Evolutionary conservation across 2,113 vertebrate genomes (phyloP).

Genomic region (Charina bottae): DNA sequence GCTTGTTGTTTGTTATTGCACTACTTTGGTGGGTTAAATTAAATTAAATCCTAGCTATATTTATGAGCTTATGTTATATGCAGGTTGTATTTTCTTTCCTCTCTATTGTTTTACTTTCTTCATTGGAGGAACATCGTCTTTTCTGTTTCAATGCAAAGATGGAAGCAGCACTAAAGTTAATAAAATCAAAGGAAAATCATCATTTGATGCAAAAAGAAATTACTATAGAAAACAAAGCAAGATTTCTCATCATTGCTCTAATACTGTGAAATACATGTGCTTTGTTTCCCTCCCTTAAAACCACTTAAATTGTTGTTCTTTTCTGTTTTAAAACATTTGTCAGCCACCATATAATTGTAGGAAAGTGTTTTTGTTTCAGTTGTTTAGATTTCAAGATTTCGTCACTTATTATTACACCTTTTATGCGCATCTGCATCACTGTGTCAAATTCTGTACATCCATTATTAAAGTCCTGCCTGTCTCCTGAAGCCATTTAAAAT

Average conservation of each 20-base stretch:
- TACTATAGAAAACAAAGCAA: not conserved
- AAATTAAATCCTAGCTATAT: not conserved
- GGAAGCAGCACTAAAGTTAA: not conserved
- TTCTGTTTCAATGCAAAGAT: not conserved
- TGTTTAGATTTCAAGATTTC: not conserved
- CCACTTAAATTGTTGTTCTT: not conserved
- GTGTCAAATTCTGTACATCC: not conserved
- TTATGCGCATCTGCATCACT: not conserved
- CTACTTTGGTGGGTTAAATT: not conserved
- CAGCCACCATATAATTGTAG: not conserved
- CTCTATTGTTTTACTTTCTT: not conserved
- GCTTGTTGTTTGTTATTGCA: conserved; percentile 15
- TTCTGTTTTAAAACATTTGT: not conserved
- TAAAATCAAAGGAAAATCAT: not conserved
- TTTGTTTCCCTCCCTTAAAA: not conserved
- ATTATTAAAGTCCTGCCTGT: not conserved
- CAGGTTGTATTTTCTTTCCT: not conserved
- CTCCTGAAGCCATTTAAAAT: not conserved
- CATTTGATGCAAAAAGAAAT: not conserved
- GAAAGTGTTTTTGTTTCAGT: not conserved
- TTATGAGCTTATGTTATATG: not conserved
- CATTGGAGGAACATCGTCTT: not conserved
- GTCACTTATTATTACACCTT: not conserved
- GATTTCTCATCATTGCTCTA: not conserved
- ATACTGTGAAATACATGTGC: not conserved